phyloP scores from a whole-genome alignment of 2,888 invertebrate genomes.

The Monopis laevigella region DNA sequence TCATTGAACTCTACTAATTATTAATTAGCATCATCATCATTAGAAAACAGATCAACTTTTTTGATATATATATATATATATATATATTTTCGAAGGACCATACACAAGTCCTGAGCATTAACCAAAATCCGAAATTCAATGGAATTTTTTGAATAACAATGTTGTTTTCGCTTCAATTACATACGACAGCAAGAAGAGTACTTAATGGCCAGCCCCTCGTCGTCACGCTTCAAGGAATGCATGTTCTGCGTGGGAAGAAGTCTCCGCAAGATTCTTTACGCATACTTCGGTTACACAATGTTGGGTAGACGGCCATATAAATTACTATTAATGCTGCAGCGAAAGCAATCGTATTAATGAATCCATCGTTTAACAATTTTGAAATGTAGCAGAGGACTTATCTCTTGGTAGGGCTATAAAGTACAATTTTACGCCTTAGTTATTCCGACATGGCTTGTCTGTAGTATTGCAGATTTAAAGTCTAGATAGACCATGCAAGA shows the following conservation, averaged over 20 bases:
- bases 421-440: background rate
- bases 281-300: constrained; percentile 61
- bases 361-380: background rate
- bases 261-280: constrained; percentile 38
- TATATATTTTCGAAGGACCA: too few relatives aligned
- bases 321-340: constrained; percentile 4
- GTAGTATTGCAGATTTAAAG: too few relatives aligned
- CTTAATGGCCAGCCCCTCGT: constrained; percentile 55
- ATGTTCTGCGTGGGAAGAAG: constrained; percentile 56
- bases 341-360: constrained; percentile 2
- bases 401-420: background rate
- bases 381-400: background rate
- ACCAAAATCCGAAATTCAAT: too few relatives aligned
- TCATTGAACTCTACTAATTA: too few relatives aligned
- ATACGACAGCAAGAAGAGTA: constrained; percentile 19
- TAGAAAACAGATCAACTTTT: too few relatives aligned
- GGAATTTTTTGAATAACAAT: too few relatives aligned
- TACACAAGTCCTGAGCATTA: too few relatives aligned
- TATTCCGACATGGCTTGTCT: too few relatives aligned
- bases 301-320: constrained; percentile 40
- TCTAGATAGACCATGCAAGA: too few relatives aligned
- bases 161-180: constrained; percentile 11
- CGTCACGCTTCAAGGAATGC: constrained; percentile 53
- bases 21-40: too few relatives aligned
- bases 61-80: too few relatives aligned